These are phyloP conservation scores for Diadumene lineata DNA, from an alignment of 92 coral and sea anemone genomes.

Conservation along the genomic window DNA sequence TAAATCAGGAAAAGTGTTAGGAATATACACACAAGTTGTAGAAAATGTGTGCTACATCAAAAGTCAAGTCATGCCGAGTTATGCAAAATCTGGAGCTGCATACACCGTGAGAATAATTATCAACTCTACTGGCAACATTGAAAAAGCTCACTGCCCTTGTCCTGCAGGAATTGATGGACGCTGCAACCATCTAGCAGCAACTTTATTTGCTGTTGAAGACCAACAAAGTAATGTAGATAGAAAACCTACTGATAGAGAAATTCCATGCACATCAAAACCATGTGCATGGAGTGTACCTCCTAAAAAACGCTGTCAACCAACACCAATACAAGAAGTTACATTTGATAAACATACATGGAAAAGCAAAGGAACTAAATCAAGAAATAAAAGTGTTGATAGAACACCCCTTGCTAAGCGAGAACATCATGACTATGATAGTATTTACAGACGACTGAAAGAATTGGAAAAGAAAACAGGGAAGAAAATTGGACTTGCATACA, in stretches of 20 bases:
- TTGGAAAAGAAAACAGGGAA: slow-evolving; percentile 30
- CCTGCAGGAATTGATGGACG: slow-evolving; percentile 30
- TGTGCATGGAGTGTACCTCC: slow-evolving; percentile 26
- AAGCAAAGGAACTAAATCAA: too few relatives aligned
- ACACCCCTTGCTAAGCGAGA: neutral
- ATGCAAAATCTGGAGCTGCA: slow-evolving; percentile 12
- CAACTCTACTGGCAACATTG: neutral
- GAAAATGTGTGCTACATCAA: slow-evolving; percentile 10
- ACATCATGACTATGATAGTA: slow-evolving; percentile 16
- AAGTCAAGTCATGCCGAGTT: slow-evolving; percentile 27
- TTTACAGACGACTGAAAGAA: slow-evolving; percentile 22
- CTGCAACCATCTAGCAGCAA: slow-evolving; percentile 28
- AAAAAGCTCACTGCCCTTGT: slow-evolving; percentile 8
- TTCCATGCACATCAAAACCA: slow-evolving; percentile 27
- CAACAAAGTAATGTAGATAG: neutral
- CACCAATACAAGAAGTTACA: slow-evolving; percentile 9
- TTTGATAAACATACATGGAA: slow-evolving; percentile 20
- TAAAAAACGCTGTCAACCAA: neutral
- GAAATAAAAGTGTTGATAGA: neutral
- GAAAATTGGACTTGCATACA: slow-evolving; percentile 41
- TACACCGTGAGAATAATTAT: neutral
- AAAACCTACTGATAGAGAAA: neutral
- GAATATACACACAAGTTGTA: neutral
- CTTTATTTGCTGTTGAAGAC: slow-evolving; percentile 27
- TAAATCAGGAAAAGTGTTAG: slow-evolving; percentile 25